Conservation (phyloP, 1,140 invertebrate species). For the Acromyrmex heyeri region DNA sequence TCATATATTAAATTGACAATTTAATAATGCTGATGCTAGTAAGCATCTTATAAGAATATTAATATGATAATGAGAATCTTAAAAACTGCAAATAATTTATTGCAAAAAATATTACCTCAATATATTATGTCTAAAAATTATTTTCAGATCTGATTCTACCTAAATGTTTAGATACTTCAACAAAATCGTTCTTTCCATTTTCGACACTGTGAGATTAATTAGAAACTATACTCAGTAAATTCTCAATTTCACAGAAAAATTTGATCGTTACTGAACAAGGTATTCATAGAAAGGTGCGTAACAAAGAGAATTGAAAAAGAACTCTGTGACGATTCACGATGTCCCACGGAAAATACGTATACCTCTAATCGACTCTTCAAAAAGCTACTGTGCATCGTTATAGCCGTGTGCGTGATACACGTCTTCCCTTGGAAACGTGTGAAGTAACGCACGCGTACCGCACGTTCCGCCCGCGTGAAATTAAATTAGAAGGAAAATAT, state of each 20-base stretch:
- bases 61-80: too few relatives aligned
- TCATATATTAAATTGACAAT: too few relatives aligned
- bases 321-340: neutral
- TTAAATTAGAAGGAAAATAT: conserved; percentile 78
- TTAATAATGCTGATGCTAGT: too few relatives aligned
- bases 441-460: conserved; percentile 59
- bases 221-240: too few relatives aligned
- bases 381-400: conserved; percentile 66
- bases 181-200: too few relatives aligned
- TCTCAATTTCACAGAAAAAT: neutral
- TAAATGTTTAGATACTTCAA: too few relatives aligned
- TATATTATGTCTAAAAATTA: too few relatives aligned
- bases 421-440: conserved; percentile 53
- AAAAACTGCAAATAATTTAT: too few relatives aligned
- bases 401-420: conserved; percentile 11
- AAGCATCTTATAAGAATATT: too few relatives aligned
- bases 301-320: conserved; percentile 6
- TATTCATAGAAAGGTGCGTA: neutral
- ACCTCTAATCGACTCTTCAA: conserved; percentile 65
- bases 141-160: too few relatives aligned
- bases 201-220: neutral
- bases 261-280: neutral
- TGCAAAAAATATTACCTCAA: too few relatives aligned
- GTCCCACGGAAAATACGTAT: neutral
- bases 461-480: conserved; percentile 68